phyloP scores from a whole-genome alignment of 1,140 invertebrate species.

The Temnothorax curvispinosus region DNA sequence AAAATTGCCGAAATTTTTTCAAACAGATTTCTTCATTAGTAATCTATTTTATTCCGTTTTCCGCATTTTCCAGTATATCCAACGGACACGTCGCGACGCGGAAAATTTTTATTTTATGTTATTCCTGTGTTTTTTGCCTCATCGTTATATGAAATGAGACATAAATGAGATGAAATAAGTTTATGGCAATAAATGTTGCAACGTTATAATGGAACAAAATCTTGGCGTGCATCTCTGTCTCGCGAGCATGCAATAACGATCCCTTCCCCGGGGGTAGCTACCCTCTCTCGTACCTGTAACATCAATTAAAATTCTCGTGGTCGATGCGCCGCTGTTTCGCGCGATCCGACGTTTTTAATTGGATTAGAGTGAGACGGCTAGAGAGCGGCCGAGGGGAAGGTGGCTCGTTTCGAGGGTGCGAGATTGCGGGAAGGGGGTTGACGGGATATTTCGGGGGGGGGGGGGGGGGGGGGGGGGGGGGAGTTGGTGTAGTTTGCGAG shows the following conservation, averaged over 20 bases:
- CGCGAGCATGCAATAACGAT: slow-evolving; percentile 34
- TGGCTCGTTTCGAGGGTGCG: slow-evolving; percentile 72
- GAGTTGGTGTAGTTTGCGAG: neutral
- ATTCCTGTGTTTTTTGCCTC: neutral
- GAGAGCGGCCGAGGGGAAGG: slow-evolving; percentile 67
- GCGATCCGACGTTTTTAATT: slow-evolving; percentile 84
- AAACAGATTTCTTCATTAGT: neutral
- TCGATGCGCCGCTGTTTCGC: slow-evolving; percentile 82
- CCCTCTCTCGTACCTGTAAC: slow-evolving; percentile 79
- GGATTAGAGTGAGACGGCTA: slow-evolving; percentile 82
- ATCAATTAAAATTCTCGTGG: slow-evolving; percentile 84
- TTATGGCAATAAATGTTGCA: slow-evolving; percentile 31
- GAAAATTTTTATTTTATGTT: slow-evolving; percentile 7
- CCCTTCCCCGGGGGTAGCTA: slow-evolving; percentile 55
- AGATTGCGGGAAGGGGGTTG: slow-evolving; percentile 79
- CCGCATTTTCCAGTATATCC: neutral
- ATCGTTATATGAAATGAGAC: slow-evolving; percentile 11
- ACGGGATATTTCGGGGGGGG: slow-evolving; percentile 72
- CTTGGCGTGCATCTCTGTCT: slow-evolving; percentile 47
- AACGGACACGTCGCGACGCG: neutral
- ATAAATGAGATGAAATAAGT: slow-evolving; percentile 43
- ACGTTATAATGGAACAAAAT: slow-evolving; percentile 36
- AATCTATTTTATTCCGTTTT: neutral
- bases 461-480: neutral
- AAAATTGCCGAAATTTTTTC: slow-evolving; percentile 9